Percentiles rank a stretch among this genome's conserved stretches.
Conservation (phyloP, 1,140 invertebrate genomes). For the Habropoda laboriosa region DNA sequence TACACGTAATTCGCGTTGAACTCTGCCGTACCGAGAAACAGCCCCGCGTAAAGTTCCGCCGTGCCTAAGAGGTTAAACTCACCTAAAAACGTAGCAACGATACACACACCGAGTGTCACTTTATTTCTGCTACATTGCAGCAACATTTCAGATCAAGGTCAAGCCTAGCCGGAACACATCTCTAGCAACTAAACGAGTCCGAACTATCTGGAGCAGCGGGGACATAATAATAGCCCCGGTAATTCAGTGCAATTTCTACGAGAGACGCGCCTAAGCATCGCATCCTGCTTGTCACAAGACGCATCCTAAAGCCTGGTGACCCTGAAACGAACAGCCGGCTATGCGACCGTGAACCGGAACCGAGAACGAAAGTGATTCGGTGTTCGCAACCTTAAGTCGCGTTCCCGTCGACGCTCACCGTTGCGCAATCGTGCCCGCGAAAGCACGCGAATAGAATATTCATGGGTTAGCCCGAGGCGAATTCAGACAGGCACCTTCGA, state of each 20-base stretch:
- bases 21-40: too few relatives aligned
- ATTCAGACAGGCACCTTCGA: constrained; percentile 1
- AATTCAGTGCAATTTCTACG: neutral
- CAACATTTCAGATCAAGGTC: neutral
- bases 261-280: neutral
- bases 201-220: neutral
- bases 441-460: constrained; percentile 60
- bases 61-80: too few relatives aligned
- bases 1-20: too few relatives aligned
- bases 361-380: constrained; percentile 65
- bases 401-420: constrained; percentile 13
- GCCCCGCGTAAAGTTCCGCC: too few relatives aligned
- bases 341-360: constrained; percentile 63
- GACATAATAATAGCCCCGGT: neutral
- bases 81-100: too few relatives aligned
- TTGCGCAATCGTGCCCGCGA: constrained; percentile 56
- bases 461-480: constrained; percentile 21
- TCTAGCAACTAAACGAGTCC: too few relatives aligned
- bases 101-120: too few relatives aligned
- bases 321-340: constrained; percentile 57
- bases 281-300: neutral
- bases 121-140: too few relatives aligned
- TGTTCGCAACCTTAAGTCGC: constrained; percentile 46
- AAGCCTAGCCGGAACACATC: neutral
- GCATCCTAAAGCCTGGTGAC: constrained; percentile 31